A percentile compares a stretch with the other conserved stretches of the same genome.
phyloP scores from a whole-genome alignment of 2,888 invertebrate genomes.

The Nysson spinosus region DNA sequence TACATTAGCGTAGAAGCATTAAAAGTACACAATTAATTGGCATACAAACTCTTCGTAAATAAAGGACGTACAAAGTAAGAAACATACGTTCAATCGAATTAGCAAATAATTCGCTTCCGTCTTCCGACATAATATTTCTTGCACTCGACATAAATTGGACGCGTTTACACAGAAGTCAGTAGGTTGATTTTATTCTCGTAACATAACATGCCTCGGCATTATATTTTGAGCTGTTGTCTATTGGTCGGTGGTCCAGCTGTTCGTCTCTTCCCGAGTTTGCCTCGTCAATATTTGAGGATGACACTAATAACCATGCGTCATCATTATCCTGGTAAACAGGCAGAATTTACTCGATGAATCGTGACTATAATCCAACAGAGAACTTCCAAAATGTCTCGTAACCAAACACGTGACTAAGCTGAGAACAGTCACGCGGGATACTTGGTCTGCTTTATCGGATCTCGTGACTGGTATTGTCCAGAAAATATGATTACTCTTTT shows the following conservation, averaged over 20 bases:
- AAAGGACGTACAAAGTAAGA: no score
- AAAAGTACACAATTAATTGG: no score
- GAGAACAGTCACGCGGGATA: conserved; percentile 26
- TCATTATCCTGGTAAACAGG: background rate
- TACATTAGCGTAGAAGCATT: no score
- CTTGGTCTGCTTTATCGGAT: conserved; percentile 32
- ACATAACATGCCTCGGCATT: no score
- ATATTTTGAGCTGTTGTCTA: conserved; percentile 3
- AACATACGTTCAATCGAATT: no score
- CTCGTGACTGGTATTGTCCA: conserved; percentile 36
- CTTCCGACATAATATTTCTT: no score
- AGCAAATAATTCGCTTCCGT: no score
- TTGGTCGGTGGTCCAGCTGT: background rate
- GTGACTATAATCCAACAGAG: conserved; percentile 2
- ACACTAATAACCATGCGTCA: background rate
- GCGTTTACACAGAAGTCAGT: no score
- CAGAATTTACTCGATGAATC: conserved; percentile 2
- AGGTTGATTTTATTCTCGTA: no score
- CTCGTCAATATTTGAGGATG: conserved; percentile 13
- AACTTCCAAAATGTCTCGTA: background rate
- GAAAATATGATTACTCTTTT: no score
- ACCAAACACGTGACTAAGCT: conserved; percentile 12
- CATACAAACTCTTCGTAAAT: no score
- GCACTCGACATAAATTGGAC: no score
- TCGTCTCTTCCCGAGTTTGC: background rate